Percentiles rank a stretch among this genome's conserved stretches.
Conservation (phyloP, 2,113 vertebrate species). For the Scortum barcoo region DNA sequence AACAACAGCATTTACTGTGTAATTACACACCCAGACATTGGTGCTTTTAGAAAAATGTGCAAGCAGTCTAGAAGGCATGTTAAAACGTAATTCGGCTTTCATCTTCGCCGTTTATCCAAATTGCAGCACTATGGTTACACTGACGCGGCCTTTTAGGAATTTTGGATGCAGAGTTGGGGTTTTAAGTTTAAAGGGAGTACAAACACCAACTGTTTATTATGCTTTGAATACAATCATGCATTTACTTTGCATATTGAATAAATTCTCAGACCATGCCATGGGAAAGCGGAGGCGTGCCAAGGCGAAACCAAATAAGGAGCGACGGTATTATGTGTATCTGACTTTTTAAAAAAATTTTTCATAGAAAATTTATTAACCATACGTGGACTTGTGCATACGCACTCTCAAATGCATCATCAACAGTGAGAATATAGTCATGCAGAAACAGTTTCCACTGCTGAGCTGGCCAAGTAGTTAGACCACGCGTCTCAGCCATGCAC, state of each 20-base stretch:
- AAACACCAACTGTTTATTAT: constrained; percentile 74
- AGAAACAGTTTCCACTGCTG: constrained; percentile 64
- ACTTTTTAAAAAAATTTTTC: constrained; percentile 57
- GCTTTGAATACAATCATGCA: constrained; percentile 60
- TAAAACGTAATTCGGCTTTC: constrained; percentile 75
- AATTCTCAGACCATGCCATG: constrained; percentile 58
- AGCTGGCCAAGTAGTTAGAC: constrained; percentile 68
- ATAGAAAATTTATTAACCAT: constrained; percentile 52
- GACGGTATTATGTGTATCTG: constrained; percentile 29
- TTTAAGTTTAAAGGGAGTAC: constrained; percentile 67
- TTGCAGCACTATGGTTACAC: constrained; percentile 74
- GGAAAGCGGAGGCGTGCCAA: constrained; percentile 43
- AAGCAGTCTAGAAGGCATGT: constrained; percentile 76
- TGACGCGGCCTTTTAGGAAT: constrained; percentile 72
- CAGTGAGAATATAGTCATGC: constrained; percentile 52
- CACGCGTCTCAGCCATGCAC: constrained; percentile 65
- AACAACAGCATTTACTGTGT: constrained; percentile 71
- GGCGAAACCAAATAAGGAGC: constrained; percentile 38
- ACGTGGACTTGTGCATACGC: constrained; percentile 34
- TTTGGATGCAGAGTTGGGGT: constrained; percentile 62
- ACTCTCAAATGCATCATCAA: constrained; percentile 66
- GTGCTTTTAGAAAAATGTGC: constrained; percentile 74
- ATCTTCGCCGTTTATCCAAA: constrained; percentile 79
- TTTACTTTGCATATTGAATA: constrained; percentile 64
- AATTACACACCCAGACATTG: constrained; percentile 79